Evolutionary conservation across 2,888 invertebrate species (phyloP), one percentile per base, ranked within the genome.

Genomic region (Myopa testacea): DNA sequence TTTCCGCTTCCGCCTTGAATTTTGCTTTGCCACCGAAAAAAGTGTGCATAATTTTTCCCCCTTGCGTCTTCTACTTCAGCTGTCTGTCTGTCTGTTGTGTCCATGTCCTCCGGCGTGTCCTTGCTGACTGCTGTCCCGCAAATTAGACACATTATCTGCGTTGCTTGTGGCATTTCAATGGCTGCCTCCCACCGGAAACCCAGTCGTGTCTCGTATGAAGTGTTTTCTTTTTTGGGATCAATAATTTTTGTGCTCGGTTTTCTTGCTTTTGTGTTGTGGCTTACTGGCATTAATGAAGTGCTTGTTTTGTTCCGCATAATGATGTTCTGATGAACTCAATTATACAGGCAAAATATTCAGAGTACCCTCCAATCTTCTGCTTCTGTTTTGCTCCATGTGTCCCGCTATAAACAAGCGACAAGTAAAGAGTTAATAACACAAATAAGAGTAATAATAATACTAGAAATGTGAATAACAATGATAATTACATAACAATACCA

Each of bases 131-230:
- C 37, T 58, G 72, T 63, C 34, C 65, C 37, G 34, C 26, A 65
- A 65, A 74, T 63, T 65, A 65, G 74, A 74, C 65, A 74, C 63
- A 52, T 74, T 74, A 74, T 52, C 16, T 37, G 63, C 45, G 62
- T 7, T 67, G 65, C 65, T 37, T 65, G 74, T 37, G 74, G 74
- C 65, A 74, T 74, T 74, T 74, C 34, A 74, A 74, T 74, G 74
- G 34, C 63, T 34, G 45, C 73, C 50, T 67, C 50, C 19, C 12
- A 55, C 34, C 55, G 37, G 58, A 70, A 52, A 34, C 26, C 37
- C 14, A 5, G 6, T 26, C 14, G 26, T 37, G 37, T n/a, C 38
- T 10, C n/a, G 34, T 8, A 55, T 52, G 26, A 37, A 55, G 19
- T 55, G 34, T 16, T 26, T 69, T 52, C 10, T 45, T 45, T 45